These are phyloP conservation scores for Dryadula phaetusa DNA, from an alignment of 2,888 invertebrate species.

Conservation along the genomic window DNA sequence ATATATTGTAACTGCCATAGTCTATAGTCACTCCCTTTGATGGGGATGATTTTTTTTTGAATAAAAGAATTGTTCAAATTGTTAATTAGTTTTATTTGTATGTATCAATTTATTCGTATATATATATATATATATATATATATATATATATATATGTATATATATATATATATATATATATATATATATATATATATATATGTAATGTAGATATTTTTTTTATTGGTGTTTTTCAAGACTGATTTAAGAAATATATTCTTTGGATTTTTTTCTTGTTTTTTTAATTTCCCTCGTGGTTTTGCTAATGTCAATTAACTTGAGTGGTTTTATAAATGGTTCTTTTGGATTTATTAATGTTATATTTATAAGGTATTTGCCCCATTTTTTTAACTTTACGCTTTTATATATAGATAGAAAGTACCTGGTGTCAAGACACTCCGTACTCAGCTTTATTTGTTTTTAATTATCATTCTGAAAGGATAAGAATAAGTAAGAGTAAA, in stretches of 20 bases:
- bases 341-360: no score
- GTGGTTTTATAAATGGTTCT: no score
- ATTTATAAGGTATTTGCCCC: no score
- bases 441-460: no score
- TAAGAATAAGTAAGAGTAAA: no score
- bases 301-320: no score
- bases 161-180: constrained; percentile 1
- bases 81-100: neutral
- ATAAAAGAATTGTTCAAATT: neutral
- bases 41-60: neutral
- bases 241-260: neutral
- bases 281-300: neutral
- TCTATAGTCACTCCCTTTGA: neutral
- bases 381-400: no score
- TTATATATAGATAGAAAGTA: no score
- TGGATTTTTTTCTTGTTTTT: neutral
- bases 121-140: neutral
- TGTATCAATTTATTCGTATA: neutral
- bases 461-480: no score
- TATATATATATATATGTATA: constrained; percentile 5
- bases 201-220: no score
- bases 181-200: no score
- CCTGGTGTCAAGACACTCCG: no score
- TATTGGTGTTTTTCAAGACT: constrained; percentile 13
- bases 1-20: constrained; percentile 7